Evolutionary conservation across 2,113 vertebrate species (phyloP).

Genomic region (Beaufortia kweichowensis): DNA sequence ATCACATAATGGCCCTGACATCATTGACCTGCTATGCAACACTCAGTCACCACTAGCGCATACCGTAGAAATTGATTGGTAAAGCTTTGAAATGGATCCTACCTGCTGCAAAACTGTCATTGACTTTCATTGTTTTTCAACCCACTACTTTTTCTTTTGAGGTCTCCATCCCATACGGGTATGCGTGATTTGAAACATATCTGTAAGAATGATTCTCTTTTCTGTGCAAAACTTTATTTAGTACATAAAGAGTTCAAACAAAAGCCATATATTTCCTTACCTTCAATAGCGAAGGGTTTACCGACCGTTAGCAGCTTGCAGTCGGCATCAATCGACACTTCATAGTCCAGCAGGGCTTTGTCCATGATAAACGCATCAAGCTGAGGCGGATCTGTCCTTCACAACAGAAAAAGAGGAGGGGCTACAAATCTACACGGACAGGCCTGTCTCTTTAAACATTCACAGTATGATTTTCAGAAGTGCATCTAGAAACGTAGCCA

Average conservation of each 20-base stretch:
- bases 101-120: too few species aligned
- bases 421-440: conserved; percentile 43
- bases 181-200: too few species aligned
- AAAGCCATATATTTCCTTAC: conserved; percentile 56
- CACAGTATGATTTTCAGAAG: conserved; percentile 42
- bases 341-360: conserved; percentile 81
- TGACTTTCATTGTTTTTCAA: too few species aligned
- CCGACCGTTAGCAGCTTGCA: conserved; percentile 83
- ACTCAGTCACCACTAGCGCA: too few species aligned
- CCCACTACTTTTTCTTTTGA: too few species aligned
- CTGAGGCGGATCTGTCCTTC: conserved; percentile 79
- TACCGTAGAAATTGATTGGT: too few species aligned
- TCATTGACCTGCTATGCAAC: too few species aligned
- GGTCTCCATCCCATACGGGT: too few species aligned
- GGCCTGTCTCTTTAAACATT: conserved; percentile 38
- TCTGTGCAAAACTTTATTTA: too few species aligned
- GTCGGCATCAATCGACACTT: conserved; percentile 85
- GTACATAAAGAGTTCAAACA: neutral
- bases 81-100: too few species aligned
- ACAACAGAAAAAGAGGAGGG: neutral
- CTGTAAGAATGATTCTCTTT: neutral
- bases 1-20: too few species aligned
- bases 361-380: conserved; percentile 88
- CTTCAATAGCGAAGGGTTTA: conserved; percentile 85
- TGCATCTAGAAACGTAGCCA: conserved; percentile 41